Evolutionary conservation across 2,888 invertebrate species (phyloP), one percentile per base, ranked within the genome.

Genomic region (Phymatocera aterrima): DNA sequence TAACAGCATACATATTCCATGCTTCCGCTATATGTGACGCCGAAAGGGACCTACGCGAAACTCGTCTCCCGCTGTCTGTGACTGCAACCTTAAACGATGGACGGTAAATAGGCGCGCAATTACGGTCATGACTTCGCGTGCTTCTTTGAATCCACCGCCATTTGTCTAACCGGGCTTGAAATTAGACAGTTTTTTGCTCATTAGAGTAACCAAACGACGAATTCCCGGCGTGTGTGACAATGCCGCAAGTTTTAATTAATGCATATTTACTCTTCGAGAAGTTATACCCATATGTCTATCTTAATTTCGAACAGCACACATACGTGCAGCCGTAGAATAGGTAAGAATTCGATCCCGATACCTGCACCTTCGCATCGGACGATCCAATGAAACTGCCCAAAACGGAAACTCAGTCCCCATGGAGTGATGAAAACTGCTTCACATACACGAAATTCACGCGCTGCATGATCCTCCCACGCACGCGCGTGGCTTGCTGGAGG

Each of bases 141-240:
- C 40, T 40, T 68, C 68, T 68, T 68, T 68, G 68, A 68, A 43
- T 15, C 68, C 15, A 68, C 68, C 68, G 68, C 46, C 68, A 68
- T 68, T 46, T 68, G 46, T 68, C 68, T 43, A 68, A 68, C 46
- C 68, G 24, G 68, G 68, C 68, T 68, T 68, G 68, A 68, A 68
- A 68, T 68, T 68, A 28, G 68, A 46, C 68, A 68, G 68, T 68
- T 68, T 68, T 68, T 68, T 68, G 68, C 46, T 68, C 46, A 46
- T 68, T 68, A 46, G 61, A 64, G 68, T 68, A 68, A 3, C 24
- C 64, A 2, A 65, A 40, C 40, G 37, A 40, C 15, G 28, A 6
- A 28, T 18, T 1, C 37, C 6, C 46, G 3, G 31, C 28, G 5
- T 28, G 68, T 68, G 68, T 43, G 68, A 68, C 68, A 68, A 68